These are phyloP conservation scores for Andrena praecox DNA, from an alignment of 2,888 invertebrate genomes.

Conservation along the genomic window DNA sequence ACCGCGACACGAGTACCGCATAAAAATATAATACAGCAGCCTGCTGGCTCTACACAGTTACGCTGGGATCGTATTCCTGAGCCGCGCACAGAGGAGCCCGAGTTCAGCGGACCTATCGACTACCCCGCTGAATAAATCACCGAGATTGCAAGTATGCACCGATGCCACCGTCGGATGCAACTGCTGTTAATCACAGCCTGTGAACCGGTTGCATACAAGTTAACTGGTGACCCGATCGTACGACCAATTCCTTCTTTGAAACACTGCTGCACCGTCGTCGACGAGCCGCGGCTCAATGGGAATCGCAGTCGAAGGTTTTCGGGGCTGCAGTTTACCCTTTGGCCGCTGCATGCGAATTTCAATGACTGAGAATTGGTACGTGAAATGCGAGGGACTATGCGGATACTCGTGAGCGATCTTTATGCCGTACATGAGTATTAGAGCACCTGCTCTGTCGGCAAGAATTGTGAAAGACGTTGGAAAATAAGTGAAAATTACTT, in stretches of 20 bases:
- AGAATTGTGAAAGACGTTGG: no score
- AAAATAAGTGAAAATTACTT: no score
- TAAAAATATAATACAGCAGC: slow-evolving; percentile 66
- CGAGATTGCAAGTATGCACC: slow-evolving; percentile 19
- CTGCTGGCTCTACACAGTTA: slow-evolving; percentile 1
- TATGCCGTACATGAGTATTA: no score
- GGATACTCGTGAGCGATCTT: no score
- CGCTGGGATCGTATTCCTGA: slow-evolving; percentile 16
- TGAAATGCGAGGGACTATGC: no score
- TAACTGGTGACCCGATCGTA: slow-evolving; percentile 33
- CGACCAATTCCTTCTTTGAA: slow-evolving; percentile 13
- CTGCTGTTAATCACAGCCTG: slow-evolving; percentile 35
- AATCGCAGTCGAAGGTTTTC: not conserved
- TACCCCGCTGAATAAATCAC: slow-evolving; percentile 30
- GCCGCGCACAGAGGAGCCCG: slow-evolving; percentile 27
- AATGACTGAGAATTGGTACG: no score
- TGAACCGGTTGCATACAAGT: slow-evolving; percentile 29
- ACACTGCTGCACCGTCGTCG: not conserved
- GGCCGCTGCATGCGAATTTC: no score
- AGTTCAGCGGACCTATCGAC: slow-evolving; percentile 34
- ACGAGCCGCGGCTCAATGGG: not conserved
- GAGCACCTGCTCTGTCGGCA: no score
- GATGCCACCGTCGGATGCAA: slow-evolving; percentile 14
- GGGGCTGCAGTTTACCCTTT: not conserved
- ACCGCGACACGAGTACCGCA: slow-evolving; percentile 60